phyloP scores from a whole-genome alignment of 1,140 invertebrate species.

The Laodelphax striatellus region DNA sequence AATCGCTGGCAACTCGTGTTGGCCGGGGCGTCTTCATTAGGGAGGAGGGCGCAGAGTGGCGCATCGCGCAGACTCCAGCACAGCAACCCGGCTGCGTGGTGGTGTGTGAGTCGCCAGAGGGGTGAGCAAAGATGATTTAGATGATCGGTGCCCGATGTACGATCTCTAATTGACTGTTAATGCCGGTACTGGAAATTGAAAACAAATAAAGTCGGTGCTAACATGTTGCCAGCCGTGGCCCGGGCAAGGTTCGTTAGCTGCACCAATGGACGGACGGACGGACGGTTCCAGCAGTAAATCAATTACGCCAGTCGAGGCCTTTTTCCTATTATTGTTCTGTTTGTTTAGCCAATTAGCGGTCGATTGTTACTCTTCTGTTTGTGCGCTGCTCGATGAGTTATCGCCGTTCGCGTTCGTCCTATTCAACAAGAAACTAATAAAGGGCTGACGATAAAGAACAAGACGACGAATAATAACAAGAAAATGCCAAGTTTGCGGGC shows the following conservation, averaged over 20 bases:
- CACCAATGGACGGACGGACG: neutral
- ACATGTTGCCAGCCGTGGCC: slow-evolving; percentile 1
- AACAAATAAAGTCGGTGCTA: slow-evolving; percentile 1
- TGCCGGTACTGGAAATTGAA: slow-evolving; percentile 1
- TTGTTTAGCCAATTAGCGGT: slow-evolving; percentile 1
- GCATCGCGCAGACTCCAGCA: too few relatives aligned
- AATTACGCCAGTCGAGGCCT: neutral
- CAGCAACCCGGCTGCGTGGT: neutral
- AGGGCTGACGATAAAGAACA: too few relatives aligned
- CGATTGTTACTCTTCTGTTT: neutral
- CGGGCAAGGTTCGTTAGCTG: neutral
- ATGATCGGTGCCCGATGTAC: neutral
- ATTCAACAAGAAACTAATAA: too few relatives aligned
- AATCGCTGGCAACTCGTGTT: neutral
- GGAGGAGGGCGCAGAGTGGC: neutral
- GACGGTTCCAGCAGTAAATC: neutral
- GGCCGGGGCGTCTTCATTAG: neutral
- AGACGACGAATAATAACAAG: too few relatives aligned
- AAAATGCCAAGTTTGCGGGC: too few relatives aligned
- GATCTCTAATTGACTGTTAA: slow-evolving; percentile 3
- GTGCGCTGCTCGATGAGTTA: neutral
- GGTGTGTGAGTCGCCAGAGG: neutral
- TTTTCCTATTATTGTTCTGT: slow-evolving; percentile 1
- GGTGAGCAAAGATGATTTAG: neutral
- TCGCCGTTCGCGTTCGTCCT: neutral